Percentiles rank a stretch among this genome's conserved stretches.
Conservation (phyloP, 2,797 vertebrate genomes). For the Ibycter americanus region DNA sequence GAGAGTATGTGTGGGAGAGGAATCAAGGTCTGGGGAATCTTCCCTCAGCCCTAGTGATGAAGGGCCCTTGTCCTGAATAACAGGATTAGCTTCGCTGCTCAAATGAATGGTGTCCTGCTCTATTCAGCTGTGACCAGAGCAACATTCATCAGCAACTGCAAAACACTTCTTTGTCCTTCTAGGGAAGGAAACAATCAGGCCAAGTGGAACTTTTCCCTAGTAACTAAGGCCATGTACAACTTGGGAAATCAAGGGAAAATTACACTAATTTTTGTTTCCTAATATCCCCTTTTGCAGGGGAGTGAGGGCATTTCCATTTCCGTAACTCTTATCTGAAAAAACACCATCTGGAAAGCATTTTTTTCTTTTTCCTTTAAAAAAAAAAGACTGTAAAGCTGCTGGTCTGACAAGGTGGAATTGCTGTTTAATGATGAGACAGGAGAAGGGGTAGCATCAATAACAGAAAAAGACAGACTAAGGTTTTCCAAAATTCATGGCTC, state of each 20-base stretch:
- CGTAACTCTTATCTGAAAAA: background rate
- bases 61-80: conserved; percentile 16
- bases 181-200: background rate
- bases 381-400: background rate
- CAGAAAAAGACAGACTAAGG: background rate
- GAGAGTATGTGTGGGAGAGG: background rate
- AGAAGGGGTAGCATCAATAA: background rate
- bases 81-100: conserved; percentile 36
- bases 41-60: conserved; percentile 1
- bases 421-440: background rate
- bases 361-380: background rate
- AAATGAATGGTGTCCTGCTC: conserved; percentile 15
- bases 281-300: background rate
- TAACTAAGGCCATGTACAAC: background rate
- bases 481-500: background rate
- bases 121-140: conserved; percentile 26
- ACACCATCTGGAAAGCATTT: background rate
- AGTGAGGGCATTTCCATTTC: background rate
- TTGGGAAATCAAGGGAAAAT: background rate
- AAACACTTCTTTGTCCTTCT: conserved; percentile 54
- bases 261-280: background rate
- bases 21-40: background rate
- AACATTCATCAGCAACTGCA: conserved; percentile 44
- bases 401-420: background rate
- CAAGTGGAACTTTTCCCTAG: background rate